These are phyloP conservation scores for Emmelina monodactyla DNA, from an alignment of 2,888 invertebrate genomes.

Conservation along the genomic window DNA sequence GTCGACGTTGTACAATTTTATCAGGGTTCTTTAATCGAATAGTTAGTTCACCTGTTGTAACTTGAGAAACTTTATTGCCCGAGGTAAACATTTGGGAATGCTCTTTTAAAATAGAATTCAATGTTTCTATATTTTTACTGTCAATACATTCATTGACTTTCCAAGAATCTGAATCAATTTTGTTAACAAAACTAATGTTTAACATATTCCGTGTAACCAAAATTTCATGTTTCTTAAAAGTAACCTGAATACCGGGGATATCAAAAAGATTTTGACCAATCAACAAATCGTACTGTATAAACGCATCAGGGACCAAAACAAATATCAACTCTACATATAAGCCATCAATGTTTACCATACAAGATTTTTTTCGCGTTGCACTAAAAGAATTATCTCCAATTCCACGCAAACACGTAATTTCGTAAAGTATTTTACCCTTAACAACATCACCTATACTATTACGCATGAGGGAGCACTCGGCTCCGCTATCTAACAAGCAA, in stretches of 20 bases:
- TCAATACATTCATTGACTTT: neutral
- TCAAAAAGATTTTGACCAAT: neutral
- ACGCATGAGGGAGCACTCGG: conserved; percentile 7
- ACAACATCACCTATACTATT: conserved; percentile 6
- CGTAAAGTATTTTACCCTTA: conserved; percentile 1
- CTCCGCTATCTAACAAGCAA: conserved; percentile 8
- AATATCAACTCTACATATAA: neutral
- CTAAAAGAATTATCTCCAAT: conserved; percentile 2
- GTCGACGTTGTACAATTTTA: conserved; percentile 2
- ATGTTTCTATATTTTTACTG: neutral
- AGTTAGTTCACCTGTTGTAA: conserved; percentile 5
- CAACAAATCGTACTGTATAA: neutral
- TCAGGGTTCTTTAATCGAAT: conserved; percentile 5
- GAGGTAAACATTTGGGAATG: neutral
- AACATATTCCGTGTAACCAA: neutral
- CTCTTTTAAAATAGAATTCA: neutral
- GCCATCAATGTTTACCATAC: neutral
- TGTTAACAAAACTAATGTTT: neutral
- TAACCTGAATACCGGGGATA: neutral
- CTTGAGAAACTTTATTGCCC: neutral
- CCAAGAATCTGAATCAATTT: neutral
- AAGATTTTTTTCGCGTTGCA: neutral
- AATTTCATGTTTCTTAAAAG: neutral
- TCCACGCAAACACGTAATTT: conserved; percentile 2
- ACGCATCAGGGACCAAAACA: neutral